These are phyloP conservation scores for Corythoichthys haematopterus DNA, from an alignment of 2,113 vertebrate species.

Conservation along the genomic window DNA sequence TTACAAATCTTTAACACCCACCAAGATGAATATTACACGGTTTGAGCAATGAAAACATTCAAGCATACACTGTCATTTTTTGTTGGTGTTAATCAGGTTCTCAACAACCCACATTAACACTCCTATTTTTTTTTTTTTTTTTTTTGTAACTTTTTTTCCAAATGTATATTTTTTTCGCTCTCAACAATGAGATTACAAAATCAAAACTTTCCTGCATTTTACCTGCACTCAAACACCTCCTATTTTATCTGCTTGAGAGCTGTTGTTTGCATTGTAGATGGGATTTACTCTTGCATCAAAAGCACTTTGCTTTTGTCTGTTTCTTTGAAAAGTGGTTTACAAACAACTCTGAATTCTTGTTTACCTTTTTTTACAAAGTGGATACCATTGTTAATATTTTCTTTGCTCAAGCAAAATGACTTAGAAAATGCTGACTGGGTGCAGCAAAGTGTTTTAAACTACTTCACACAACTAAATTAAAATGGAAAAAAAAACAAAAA, in stretches of 20 bases:
- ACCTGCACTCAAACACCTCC: neutral
- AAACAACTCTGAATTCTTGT: neutral
- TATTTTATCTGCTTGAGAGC: neutral
- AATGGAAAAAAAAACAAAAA: neutral
- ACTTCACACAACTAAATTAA: neutral
- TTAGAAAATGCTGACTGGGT: neutral
- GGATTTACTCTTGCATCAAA: neutral
- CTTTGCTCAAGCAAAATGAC: neutral
- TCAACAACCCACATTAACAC: neutral
- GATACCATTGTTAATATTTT: neutral
- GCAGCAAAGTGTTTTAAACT: neutral
- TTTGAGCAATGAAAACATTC: no score
- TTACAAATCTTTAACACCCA: no score
- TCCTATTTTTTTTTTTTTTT: neutral
- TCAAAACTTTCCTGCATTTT: neutral
- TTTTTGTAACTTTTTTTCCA: neutral
- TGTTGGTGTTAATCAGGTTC: no score
- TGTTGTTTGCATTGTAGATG: neutral
- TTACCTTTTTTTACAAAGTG: neutral
- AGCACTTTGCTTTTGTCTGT: neutral
- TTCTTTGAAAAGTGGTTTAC: neutral
- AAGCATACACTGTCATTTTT: no score
- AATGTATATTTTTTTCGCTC: neutral
- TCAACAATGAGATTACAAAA: neutral
- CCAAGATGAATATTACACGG: no score